A percentile compares a stretch with the other conserved stretches of the same genome.
Conservation (phyloP, 30 jellyfish, hydroid and myxozoan genomes). For the Nemopilema nomurai region DNA sequence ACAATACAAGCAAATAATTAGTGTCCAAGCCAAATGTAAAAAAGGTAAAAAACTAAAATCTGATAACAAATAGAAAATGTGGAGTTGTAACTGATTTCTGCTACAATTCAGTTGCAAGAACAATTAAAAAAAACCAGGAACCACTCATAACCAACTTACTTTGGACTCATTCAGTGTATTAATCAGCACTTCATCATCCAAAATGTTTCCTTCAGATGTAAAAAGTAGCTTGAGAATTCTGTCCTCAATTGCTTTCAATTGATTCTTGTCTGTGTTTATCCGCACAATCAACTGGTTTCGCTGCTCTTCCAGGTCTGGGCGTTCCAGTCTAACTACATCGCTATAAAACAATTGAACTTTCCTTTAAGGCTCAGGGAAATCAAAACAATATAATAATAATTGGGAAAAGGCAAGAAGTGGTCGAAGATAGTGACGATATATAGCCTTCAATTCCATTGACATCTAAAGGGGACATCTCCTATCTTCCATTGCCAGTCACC, state of each 20-base stretch:
- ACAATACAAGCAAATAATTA: no score
- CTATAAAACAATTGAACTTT: conserved; percentile 4
- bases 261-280: conserved; percentile 93
- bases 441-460: no score
- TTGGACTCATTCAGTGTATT: conserved; percentile 93
- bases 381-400: no score
- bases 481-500: no score
- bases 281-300: conserved; percentile 90
- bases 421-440: no score
- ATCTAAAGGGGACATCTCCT: no score
- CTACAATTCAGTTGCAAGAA: neutral
- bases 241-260: conserved; percentile 91
- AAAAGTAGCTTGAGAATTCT: conserved; percentile 86
- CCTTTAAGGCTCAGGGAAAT: no score
- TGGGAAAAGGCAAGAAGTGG: no score
- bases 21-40: no score
- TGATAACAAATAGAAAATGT: no score
- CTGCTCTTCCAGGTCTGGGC: conserved; percentile 96
- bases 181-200: conserved; percentile 94
- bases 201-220: conserved; percentile 91
- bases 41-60: no score
- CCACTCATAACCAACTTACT: conserved; percentile 33
- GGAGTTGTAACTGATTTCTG: no score
- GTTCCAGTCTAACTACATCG: conserved; percentile 87
- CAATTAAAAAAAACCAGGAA: neutral